Base-by-base conservation (phyloP, 1,140 invertebrate genomes). In the Drosophila hydei region DNA sequence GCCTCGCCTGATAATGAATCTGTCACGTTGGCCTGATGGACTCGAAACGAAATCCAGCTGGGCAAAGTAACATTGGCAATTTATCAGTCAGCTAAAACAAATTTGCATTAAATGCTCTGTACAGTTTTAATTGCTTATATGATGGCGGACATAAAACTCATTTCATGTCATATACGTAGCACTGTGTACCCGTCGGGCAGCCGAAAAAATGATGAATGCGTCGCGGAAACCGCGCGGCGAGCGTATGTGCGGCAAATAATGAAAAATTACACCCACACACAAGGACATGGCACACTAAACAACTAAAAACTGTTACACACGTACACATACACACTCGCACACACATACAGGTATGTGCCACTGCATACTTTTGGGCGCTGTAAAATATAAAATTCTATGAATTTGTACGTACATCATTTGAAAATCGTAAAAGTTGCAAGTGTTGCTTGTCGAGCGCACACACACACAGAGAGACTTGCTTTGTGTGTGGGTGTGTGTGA, bases 341-440 rank as follows among this genome's bases (percentile, higher is more conserved):
- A 40, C 8, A 56, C 6, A 42, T 14, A 33, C 43, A 43, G 27
- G 38, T n/a, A 19, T 54, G 47, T 48, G 45, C 21, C 8, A 45
- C 30, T 72, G 74, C 67, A 64, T 61, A 69, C 83, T 76, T 79
- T 75, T 83, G 83, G 83, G 83, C 78, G 78, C 59, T 88, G 78
- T 88, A 67, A 83, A 88, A 88, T 88, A 88, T 88, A 88, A 88
- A 88, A 88, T 88, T 88, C 83, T 88, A 88, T 88, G 83, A 88
- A 88, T 88, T 88, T 88, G 84, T 88, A 88, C 83, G 84, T 88
- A 89, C 83, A 88, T 83, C 83, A 88, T 88, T 89, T 88, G 83
- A 89, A 79, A 88, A 88, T 88, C 83, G 83, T 88, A 88, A 88
- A 88, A 88, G 75, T 88, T 88, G 83, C 83, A 76, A 83, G 83